Evolutionary conservation across 2,888 invertebrate genomes (phyloP).

Genomic region (Acronicta aceris): DNA sequence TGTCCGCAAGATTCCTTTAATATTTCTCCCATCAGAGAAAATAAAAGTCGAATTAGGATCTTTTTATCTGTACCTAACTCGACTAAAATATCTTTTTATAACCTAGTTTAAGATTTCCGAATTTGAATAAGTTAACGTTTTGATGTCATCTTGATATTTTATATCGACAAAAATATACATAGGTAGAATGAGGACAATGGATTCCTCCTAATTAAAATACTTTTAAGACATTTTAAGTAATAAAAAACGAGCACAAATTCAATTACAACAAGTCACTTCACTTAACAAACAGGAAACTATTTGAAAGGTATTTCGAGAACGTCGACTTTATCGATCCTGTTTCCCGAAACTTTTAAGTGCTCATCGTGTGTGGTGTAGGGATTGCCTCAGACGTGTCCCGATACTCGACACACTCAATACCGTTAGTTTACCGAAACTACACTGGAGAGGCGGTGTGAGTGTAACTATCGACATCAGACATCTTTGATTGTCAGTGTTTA

Average conservation of each 20-base stretch:
- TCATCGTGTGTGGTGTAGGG: conserved; percentile 7
- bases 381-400: conserved; percentile 6
- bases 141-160: too few species aligned
- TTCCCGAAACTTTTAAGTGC: conserved; percentile 17
- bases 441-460: conserved; percentile 38
- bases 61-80: conserved; percentile 20
- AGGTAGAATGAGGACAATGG: conserved; percentile 1
- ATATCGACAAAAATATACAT: not conserved
- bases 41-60: conserved; percentile 33
- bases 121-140: conserved; percentile 20
- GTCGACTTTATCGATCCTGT: conserved; percentile 10
- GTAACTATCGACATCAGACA: conserved; percentile 13
- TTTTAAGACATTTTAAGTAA: not conserved
- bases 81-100: conserved; percentile 25
- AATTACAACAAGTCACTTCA: conserved; percentile 35
- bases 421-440: conserved; percentile 22
- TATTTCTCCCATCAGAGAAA: conserved; percentile 33
- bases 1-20: not conserved
- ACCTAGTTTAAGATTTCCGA: conserved; percentile 3
- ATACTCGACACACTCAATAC: conserved; percentile 21
- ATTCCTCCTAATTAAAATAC: conserved; percentile 7
- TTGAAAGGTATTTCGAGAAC: conserved; percentile 8
- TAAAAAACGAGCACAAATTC: conserved; percentile 15
- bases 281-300: conserved; percentile 29
- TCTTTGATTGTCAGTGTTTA: conserved; percentile 29